Evolutionary conservation across 2,113 vertebrate genomes (phyloP).

Genomic region (Procavia capensis): DNA sequence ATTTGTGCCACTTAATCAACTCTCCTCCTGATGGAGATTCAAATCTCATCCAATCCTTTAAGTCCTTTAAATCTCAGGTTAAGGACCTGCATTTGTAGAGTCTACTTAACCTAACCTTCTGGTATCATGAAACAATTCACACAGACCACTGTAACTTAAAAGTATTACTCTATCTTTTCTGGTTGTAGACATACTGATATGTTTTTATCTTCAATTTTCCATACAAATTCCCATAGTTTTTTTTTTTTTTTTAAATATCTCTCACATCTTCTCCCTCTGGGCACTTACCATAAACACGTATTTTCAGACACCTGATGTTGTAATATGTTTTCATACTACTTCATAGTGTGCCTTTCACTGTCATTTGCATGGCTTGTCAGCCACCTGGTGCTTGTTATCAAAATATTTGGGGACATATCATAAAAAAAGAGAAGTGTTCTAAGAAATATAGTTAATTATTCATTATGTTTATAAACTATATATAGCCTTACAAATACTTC

Average conservation of each 20-base stretch:
- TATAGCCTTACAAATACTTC: neutral
- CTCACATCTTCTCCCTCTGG: neutral
- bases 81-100: neutral
- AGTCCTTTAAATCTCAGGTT: neutral
- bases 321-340: slow-evolving; percentile 33
- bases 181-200: neutral
- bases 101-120: slow-evolving; percentile 9
- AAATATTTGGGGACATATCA: neutral
- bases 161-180: slow-evolving; percentile 17
- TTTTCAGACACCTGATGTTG: neutral
- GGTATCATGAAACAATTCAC: slow-evolving; percentile 1
- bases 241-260: neutral
- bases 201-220: neutral
- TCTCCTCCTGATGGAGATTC: neutral
- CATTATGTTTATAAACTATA: neutral
- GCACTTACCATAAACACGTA: neutral
- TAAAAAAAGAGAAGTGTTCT: slow-evolving; percentile 40
- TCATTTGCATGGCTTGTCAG: slow-evolving; percentile 18
- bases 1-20: neutral
- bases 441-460: neutral
- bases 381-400: neutral
- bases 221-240: slow-evolving; percentile 3
- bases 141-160: slow-evolving; percentile 50
- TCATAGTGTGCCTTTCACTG: neutral
- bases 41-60: slow-evolving; percentile 9